Evolutionary conservation across 2,797 vertebrate genomes (phyloP).

Genomic region (Ateles fusciceps): DNA sequence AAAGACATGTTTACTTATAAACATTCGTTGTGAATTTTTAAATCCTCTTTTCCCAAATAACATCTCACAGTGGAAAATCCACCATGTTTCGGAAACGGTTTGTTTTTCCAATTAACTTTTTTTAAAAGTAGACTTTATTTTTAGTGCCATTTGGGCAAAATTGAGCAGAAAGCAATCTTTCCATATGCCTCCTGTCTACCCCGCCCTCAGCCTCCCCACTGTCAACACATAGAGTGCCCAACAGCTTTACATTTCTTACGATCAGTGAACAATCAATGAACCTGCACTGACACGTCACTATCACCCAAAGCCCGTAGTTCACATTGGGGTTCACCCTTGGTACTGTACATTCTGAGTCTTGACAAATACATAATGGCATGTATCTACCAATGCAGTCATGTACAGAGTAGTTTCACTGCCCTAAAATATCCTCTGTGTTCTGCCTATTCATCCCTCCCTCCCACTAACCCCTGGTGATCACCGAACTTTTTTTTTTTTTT

Average conservation of each 20-base stretch:
- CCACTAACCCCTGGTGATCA: not conserved
- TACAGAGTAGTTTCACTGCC: not conserved
- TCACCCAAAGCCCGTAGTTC: not conserved
- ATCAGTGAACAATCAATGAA: not conserved
- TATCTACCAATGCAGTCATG: not conserved
- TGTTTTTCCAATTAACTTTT: not conserved
- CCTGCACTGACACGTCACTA: fast-evolving
- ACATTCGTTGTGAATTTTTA: not conserved
- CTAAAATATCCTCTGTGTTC: not conserved
- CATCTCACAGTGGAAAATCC: not conserved
- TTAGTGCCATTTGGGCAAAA: not conserved
- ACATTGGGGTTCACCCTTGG: not conserved
- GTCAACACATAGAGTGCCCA: fast-evolving
- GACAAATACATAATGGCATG: too few species aligned
- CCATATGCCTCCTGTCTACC: fast-evolving
- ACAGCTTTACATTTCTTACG: fast-evolving
- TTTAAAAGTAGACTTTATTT: not conserved
- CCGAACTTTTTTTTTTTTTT: not conserved
- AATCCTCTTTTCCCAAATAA: not conserved
- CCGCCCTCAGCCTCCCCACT: not conserved
- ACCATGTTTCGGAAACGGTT: not conserved
- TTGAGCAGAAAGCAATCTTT: not conserved
- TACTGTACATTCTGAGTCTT: not conserved
- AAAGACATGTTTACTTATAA: not conserved
- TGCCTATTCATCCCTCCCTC: not conserved